These are phyloP conservation scores for Stichodactyla helianthus DNA, from an alignment of 64 coral and sea anemone genomes.

Conservation along the genomic window DNA sequence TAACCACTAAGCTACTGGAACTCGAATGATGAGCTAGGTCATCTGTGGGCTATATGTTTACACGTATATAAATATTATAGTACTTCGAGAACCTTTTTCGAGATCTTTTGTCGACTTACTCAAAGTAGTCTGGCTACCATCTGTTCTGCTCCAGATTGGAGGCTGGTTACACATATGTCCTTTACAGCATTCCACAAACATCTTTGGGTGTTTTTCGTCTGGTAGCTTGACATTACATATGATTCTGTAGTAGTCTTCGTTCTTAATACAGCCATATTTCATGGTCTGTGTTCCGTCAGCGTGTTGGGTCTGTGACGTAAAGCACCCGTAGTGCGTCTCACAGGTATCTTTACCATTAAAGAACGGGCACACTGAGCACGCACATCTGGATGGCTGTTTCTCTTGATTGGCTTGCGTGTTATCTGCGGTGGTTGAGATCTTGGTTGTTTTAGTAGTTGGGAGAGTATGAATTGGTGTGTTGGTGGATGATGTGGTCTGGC, in stretches of 20 bases:
- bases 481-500: not conserved
- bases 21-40: too few species aligned
- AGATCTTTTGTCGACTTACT: too few species aligned
- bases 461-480: not conserved
- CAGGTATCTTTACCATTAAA: not conserved
- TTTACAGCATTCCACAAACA: not conserved
- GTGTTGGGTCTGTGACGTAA: not conserved
- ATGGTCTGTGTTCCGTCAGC: not conserved
- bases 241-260: not conserved
- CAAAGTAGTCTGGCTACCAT: too few species aligned
- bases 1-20: too few species aligned
- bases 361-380: not conserved
- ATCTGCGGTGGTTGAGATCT: not conserved
- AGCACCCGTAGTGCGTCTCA: slow-evolving; percentile 4
- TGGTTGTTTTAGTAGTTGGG: not conserved
- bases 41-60: too few species aligned
- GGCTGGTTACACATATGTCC: slow-evolving; percentile 23
- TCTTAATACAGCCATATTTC: slow-evolving; percentile 21
- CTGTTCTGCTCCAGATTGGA: not conserved
- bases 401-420: not conserved
- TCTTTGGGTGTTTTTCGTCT: not conserved
- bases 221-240: slow-evolving; percentile 6
- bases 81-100: too few species aligned
- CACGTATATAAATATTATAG: too few species aligned
- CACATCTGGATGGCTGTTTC: not conserved